A percentile compares a stretch with the other conserved stretches of the same genome.
These are phyloP conservation scores for Ophraella communa DNA, from an alignment of 2,888 invertebrate species.

Conservation along the genomic window DNA sequence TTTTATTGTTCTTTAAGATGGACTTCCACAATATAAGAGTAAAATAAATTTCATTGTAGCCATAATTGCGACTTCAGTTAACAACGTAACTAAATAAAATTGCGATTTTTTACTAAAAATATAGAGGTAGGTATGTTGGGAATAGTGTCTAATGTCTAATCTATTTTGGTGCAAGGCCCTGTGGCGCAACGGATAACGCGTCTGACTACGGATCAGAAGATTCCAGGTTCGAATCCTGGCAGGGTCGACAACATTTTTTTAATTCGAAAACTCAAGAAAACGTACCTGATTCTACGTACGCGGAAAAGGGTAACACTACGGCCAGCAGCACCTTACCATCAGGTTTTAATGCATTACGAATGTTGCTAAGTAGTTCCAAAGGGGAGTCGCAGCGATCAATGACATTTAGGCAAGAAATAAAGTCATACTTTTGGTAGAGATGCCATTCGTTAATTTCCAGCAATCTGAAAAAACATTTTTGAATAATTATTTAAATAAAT, in stretches of 20 bases:
- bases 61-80: too few relatives aligned
- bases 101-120: too few relatives aligned
- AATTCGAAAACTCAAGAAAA: background rate
- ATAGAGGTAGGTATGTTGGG: too few relatives aligned
- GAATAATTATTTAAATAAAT: too few relatives aligned
- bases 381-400: constrained; percentile 93
- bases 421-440: constrained; percentile 67
- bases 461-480: constrained; percentile 66
- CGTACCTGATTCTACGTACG: constrained; percentile 89
- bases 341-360: constrained; percentile 73
- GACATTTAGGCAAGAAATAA: constrained; percentile 90
- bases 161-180: too few relatives aligned
- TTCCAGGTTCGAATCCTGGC: background rate
- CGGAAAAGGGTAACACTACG: constrained; percentile 90
- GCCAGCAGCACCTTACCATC: constrained; percentile 84
- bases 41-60: too few relatives aligned
- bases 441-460: constrained; percentile 75
- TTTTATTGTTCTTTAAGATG: too few relatives aligned
- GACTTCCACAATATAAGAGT: too few relatives aligned
- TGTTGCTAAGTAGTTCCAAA: constrained; percentile 75
- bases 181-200: constrained; percentile 67
- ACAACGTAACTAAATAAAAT: too few relatives aligned
- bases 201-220: constrained; percentile 52
- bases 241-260: background rate
- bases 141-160: too few relatives aligned